Conservation (phyloP, 2,888 invertebrate species). For the Cheilosia variabilis region DNA sequence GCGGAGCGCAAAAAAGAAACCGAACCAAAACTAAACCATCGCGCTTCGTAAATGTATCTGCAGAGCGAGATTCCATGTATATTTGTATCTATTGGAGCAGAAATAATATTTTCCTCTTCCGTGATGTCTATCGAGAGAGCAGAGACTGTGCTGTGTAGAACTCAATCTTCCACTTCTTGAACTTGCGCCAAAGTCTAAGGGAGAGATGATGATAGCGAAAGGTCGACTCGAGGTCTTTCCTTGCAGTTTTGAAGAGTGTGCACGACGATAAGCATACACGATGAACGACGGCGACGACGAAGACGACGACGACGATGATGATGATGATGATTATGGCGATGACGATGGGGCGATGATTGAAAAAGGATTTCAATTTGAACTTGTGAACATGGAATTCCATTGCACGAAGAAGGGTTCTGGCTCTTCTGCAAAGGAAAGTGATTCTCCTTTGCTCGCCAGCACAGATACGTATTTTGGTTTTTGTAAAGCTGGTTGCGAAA, state of each 20-base stretch:
- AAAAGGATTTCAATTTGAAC: constrained; percentile 73
- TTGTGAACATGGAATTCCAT: constrained; percentile 69
- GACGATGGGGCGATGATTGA: constrained; percentile 63
- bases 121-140: constrained; percentile 75
- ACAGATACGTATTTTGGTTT: constrained; percentile 2
- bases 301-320: constrained; percentile 18
- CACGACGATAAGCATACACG: constrained; percentile 58
- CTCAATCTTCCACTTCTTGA: constrained; percentile 54
- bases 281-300: constrained; percentile 40
- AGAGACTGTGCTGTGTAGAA: constrained; percentile 51
- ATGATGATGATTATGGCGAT: constrained; percentile 40
- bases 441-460: constrained; percentile 24
- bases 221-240: constrained; percentile 73
- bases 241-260: constrained; percentile 39
- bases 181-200: constrained; percentile 55
- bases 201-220: constrained; percentile 68
- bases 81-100: constrained; percentile 76
- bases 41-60: constrained; percentile 55
- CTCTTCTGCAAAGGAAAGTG: constrained; percentile 65
- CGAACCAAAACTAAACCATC: constrained; percentile 69
- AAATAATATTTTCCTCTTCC: constrained; percentile 76
- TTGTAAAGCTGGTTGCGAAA: constrained; percentile 24
- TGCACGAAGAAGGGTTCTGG: constrained; percentile 20
- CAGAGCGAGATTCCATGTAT: constrained; percentile 38
- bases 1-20: constrained; percentile 30